Conservation (phyloP, 2,888 invertebrate species). For the Rhagium mordax region DNA sequence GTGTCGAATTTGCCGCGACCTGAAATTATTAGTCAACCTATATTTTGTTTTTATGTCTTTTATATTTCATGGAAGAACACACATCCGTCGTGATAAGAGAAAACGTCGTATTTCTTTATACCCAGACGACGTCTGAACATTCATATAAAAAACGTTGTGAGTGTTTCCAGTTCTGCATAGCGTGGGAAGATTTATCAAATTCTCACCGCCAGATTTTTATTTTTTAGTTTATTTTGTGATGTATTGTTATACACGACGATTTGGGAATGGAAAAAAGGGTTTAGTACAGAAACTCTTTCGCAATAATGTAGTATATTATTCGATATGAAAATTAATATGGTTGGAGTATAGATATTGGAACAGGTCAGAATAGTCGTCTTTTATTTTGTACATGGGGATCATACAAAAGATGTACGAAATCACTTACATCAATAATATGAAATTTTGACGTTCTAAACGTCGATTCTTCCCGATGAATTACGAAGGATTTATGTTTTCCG, state of each 20-base stretch:
- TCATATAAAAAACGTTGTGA: constrained; percentile 1
- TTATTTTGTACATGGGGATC: no score
- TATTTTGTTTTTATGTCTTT: constrained; percentile 27
- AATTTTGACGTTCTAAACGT: no score
- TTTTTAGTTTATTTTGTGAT: not conserved
- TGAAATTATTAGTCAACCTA: constrained; percentile 30
- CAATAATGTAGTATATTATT: no score
- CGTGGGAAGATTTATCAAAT: constrained; percentile 2
- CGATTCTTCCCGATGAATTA: no score
- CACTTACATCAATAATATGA: no score
- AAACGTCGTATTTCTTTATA: constrained; percentile 19
- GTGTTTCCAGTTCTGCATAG: not conserved
- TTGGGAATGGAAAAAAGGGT: not conserved
- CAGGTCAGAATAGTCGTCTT: no score
- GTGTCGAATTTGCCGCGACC: constrained; percentile 57
- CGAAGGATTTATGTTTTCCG: no score
- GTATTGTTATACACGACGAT: not conserved
- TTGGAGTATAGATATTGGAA: no score
- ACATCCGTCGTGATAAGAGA: constrained; percentile 17
- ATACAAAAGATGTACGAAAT: no score
- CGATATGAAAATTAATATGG: no score
- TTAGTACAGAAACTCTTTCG: no score
- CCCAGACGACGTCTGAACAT: not conserved
- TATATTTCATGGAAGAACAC: constrained; percentile 23
- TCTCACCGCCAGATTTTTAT: not conserved